Conservation (phyloP, 2,888 invertebrate species). For the Parnassius glacialis region DNA sequence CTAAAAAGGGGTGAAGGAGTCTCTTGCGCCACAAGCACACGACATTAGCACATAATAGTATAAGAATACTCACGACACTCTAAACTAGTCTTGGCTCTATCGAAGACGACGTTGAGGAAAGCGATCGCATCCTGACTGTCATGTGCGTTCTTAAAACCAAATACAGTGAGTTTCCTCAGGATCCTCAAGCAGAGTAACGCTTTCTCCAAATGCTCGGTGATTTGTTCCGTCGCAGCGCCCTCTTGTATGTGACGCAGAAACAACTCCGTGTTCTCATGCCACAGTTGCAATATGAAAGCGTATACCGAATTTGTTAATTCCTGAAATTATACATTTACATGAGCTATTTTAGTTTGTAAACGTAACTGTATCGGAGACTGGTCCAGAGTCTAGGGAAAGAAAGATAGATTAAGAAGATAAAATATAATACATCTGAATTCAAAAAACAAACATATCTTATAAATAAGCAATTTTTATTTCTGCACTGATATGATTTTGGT, state of each 20-base stretch:
- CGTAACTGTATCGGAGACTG: too few species aligned
- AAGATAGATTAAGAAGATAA: too few species aligned
- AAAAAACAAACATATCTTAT: too few species aligned
- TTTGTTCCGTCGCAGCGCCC: constrained; percentile 79
- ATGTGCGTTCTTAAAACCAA: constrained; percentile 90
- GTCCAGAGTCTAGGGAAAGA: too few species aligned
- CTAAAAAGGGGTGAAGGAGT: too few species aligned
- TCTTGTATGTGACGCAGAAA: constrained; percentile 85
- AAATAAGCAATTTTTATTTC: too few species aligned
- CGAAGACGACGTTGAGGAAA: constrained; percentile 90
- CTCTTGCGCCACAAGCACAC: too few species aligned
- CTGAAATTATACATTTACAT: constrained; percentile 54
- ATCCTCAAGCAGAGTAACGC: constrained; percentile 90
- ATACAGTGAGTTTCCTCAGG: constrained; percentile 89
- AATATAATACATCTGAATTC: too few species aligned
- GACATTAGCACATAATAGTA: neutral
- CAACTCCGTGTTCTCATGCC: constrained; percentile 87
- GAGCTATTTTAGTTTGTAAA: too few species aligned
- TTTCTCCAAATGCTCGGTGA: constrained; percentile 87
- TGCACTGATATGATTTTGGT: too few species aligned
- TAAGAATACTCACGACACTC: constrained; percentile 87
- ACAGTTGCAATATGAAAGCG: constrained; percentile 87
- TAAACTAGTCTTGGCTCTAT: constrained; percentile 87
- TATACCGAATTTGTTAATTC: constrained; percentile 89
- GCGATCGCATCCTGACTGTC: constrained; percentile 87